Conservation (phyloP, 2,797 vertebrate species). For the Lutjanus campechanus region DNA sequence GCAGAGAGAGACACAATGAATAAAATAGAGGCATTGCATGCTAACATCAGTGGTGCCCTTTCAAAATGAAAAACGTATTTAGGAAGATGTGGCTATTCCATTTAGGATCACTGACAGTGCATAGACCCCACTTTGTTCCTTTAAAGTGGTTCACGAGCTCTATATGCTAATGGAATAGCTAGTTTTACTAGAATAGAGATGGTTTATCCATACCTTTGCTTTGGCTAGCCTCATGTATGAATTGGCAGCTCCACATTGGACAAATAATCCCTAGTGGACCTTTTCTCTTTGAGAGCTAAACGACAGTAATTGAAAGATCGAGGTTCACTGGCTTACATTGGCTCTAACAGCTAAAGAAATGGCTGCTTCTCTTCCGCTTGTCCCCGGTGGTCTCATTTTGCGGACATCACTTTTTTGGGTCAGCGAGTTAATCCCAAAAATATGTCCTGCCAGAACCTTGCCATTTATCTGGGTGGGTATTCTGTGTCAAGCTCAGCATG, state of each 20-base stretch:
- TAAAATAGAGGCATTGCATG: conserved; percentile 13
- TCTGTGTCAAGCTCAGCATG: conserved; percentile 81
- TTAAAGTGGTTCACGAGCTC: conserved; percentile 35
- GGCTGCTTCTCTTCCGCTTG: conserved; percentile 63
- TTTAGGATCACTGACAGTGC: conserved; percentile 32
- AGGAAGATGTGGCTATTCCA: conserved; percentile 36
- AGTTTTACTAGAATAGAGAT: conserved; percentile 35
- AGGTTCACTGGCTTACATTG: conserved; percentile 61
- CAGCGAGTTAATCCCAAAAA: conserved; percentile 87
- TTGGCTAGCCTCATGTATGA: conserved; percentile 50
- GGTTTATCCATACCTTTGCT: conserved; percentile 45
- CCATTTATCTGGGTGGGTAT: conserved; percentile 85
- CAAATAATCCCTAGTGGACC: conserved; percentile 47
- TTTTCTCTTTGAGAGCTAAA: conserved; percentile 55
- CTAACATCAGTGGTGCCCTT: conserved; percentile 53
- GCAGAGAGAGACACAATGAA: conserved; percentile 24
- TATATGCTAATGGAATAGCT: conserved; percentile 36
- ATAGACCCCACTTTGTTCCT: conserved; percentile 48
- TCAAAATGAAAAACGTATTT: conserved; percentile 33
- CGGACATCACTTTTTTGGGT: conserved; percentile 84
- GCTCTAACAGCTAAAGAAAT: conserved; percentile 70
- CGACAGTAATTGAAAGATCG: conserved; percentile 64
- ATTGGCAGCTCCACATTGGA: conserved; percentile 46
- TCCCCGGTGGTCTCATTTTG: conserved; percentile 80
- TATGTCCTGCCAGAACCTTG: conserved; percentile 82